A percentile compares a stretch with the other conserved stretches of the same genome.
Conservation (phyloP, 2,113 vertebrate genomes). For the Pleuronectes platessa region DNA sequence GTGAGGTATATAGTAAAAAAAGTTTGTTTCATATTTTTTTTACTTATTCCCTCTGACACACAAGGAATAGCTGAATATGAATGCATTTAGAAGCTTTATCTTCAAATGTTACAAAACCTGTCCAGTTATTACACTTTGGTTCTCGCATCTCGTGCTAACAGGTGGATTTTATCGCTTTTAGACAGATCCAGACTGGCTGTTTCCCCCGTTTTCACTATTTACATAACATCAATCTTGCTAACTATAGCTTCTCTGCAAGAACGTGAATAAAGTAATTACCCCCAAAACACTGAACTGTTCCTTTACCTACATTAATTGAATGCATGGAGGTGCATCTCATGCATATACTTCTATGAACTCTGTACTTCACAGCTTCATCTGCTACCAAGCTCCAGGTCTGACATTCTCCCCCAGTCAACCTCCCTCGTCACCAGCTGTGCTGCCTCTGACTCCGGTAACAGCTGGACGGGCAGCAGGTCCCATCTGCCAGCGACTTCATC, state of each 20-base stretch:
- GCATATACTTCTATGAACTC: conserved; percentile 5
- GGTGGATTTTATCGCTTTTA: no score
- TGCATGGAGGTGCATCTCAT: neutral
- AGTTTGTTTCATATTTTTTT: no score
- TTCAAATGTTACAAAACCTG: no score
- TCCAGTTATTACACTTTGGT: no score
- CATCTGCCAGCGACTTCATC: conserved; percentile 61
- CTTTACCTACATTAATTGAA: neutral
- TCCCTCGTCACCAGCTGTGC: conserved; percentile 37
- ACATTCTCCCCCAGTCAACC: conserved; percentile 31
- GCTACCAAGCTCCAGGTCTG: conserved; percentile 12
- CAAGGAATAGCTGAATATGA: no score
- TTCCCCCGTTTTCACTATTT: no score
- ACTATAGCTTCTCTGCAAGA: neutral
- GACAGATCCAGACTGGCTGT: no score
- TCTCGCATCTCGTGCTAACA: no score
- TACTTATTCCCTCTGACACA: no score
- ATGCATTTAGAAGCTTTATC: no score
- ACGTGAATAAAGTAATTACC: no score
- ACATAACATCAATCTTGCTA: neutral
- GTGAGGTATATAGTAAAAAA: no score
- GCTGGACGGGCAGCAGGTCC: conserved; percentile 61
- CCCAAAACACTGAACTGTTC: neutral
- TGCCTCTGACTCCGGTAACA: conserved; percentile 45
- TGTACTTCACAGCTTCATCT: conserved; percentile 1